Percentiles rank a stretch among this genome's conserved stretches.
Evolutionary conservation across 2,888 invertebrate species (phyloP).

Genomic region (Lathronympha strigana): DNA sequence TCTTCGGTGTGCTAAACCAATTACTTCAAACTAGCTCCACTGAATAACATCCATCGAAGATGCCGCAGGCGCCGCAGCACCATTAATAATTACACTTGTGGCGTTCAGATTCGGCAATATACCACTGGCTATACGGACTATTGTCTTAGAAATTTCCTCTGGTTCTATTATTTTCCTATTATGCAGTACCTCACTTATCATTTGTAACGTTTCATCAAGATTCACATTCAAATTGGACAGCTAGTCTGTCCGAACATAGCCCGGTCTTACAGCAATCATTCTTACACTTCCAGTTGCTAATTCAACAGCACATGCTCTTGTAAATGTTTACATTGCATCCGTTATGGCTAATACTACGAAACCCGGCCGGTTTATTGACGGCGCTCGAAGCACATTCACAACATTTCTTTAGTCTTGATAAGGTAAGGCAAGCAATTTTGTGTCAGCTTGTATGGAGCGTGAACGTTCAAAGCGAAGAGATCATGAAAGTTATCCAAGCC

Average conservation of each 20-base stretch:
- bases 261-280: conserved; percentile 69
- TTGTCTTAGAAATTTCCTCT: conserved; percentile 65
- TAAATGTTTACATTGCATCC: conserved; percentile 64
- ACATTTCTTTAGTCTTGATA: conserved; percentile 61
- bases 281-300: conserved; percentile 62
- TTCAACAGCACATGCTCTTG: conserved; percentile 62
- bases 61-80: too few relatives aligned
- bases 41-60: too few relatives aligned
- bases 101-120: conserved; percentile 61
- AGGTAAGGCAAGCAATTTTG: conserved; percentile 62
- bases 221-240: conserved; percentile 53
- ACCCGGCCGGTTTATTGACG: conserved; percentile 54
- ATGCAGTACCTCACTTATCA: conserved; percentile 54
- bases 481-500: conserved; percentile 64
- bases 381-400: conserved; percentile 63
- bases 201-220: conserved; percentile 47
- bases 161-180: conserved; percentile 62
- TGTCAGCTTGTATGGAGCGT: conserved; percentile 64
- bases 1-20: too few relatives aligned
- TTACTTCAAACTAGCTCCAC: too few relatives aligned
- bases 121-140: conserved; percentile 63
- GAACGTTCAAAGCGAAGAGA: conserved; percentile 59
- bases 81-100: conserved; percentile 58
- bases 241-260: conserved; percentile 62
- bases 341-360: conserved; percentile 59